Evolutionary conservation across 64 coral and sea anemone species (phyloP), one percentile per base, ranked within the genome.

Genomic region (Pocillopora verrucosa): DNA sequence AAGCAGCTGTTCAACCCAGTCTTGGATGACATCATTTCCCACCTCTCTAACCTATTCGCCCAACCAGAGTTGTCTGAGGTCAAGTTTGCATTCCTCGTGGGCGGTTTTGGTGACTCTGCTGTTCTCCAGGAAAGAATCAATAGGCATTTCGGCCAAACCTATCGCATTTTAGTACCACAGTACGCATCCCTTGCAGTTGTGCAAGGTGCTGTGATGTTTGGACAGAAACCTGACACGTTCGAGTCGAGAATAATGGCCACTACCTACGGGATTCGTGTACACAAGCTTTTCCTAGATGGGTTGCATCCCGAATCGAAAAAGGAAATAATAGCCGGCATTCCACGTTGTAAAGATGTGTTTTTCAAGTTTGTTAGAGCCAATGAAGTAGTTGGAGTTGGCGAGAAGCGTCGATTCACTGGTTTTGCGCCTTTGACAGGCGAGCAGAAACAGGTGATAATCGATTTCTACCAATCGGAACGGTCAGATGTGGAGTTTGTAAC

Each of bases 131-230:
- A 86, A n/a, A 34, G 26, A 0, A 51, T 86, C 17, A 35, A 51
- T 13, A 86, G 4, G 17, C 22, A 5, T 41, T 86, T 86, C 64
- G 1, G 51, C 15, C 13, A 17, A 15, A 65, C 51, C 15, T 61
- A 60, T 56, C 51, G 5, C 2, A 51, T 86, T 4, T 17, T 86
- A 20, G 5, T 86, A 51, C 82, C 63, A 10, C 10, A 5, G 20
- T 69, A 70, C 20, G 24, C 82, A 6, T 37, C 25, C 30, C 65
- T 86, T n/a, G 82, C 82, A 70, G 82, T 86, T 22, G 82, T 86
- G 3, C 82, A 86, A 69, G 61, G 82, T 51, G 82, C 82, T 2
- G 26, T 36, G 13, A 86, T 86, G 82, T 86, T 69, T 41, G 82
- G 82, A n/a, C 82, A 69, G 5, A 65, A 69, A 16, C 61, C 82